Evolutionary conservation across 2,888 invertebrate genomes (phyloP).

Genomic region (Nudaria mundana): DNA sequence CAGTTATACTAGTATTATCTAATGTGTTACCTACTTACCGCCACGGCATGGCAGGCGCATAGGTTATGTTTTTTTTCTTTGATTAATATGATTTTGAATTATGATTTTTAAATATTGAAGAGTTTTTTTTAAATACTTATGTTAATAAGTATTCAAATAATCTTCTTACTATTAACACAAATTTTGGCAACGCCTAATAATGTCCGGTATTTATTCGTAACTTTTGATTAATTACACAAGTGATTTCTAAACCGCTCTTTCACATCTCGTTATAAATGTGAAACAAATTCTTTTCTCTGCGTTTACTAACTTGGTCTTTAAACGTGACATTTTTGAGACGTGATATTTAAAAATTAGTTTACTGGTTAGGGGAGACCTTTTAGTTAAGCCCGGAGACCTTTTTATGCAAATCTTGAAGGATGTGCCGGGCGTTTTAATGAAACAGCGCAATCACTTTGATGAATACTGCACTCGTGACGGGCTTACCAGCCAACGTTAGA

Average conservation of each 20-base stretch:
- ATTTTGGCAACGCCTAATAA: no score
- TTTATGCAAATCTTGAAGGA: constrained; percentile 76
- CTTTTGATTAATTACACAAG: neutral
- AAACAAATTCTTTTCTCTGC: constrained; percentile 8
- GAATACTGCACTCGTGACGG: constrained; percentile 61
- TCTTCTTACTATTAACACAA: no score
- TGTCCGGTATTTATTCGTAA: neutral
- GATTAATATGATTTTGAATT: no score
- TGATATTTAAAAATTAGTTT: constrained; percentile 62
- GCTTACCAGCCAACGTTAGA: constrained; percentile 37
- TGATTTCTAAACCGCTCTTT: neutral
- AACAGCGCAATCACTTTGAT: constrained; percentile 72
- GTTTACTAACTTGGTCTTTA: constrained; percentile 35
- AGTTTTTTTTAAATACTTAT: no score
- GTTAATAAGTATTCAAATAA: neutral
- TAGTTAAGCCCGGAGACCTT: constrained; percentile 55
- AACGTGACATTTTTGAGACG: constrained; percentile 45
- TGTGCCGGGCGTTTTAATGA: constrained; percentile 75
- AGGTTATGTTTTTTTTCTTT: no score
- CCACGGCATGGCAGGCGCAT: no score
- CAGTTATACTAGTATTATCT: no score
- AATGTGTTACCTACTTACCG: no score
- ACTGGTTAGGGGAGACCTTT: constrained; percentile 45
- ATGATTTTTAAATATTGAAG: no score
- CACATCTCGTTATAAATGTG: neutral